Conservation (phyloP, 2,113 vertebrate species). For the Pterocles gutturalis region DNA sequence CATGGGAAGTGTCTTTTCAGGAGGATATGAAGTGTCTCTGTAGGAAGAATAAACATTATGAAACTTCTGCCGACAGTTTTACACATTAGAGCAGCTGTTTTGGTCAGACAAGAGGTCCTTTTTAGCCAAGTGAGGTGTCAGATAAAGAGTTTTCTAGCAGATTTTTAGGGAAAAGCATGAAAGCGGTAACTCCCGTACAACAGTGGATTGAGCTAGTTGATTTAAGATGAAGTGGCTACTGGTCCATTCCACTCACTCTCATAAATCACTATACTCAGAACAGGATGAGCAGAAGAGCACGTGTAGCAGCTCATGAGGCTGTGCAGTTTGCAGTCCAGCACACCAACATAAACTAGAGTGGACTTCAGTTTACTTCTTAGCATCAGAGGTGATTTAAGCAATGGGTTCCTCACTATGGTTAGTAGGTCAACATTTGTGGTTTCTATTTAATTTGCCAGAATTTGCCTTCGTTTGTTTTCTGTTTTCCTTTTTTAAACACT, state of each 20-base stretch:
- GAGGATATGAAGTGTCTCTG: conserved; percentile 13
- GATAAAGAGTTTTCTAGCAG: neutral
- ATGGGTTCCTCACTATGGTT: conserved; percentile 17
- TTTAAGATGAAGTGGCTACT: neutral
- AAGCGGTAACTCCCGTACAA: neutral
- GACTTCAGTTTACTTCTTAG: conserved; percentile 32
- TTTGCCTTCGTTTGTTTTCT: conserved; percentile 52
- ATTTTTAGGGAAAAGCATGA: neutral
- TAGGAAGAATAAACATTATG: neutral
- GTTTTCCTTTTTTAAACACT: conserved; percentile 47
- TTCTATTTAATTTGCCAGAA: conserved; percentile 44
- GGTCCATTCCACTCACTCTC: neutral
- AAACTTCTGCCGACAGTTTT: conserved; percentile 2
- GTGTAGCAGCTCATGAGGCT: neutral
- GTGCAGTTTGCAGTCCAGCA: neutral
- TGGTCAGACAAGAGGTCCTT: neutral
- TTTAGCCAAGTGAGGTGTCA: neutral
- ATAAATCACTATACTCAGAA: neutral
- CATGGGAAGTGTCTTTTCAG: neutral
- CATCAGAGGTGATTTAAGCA: conserved; percentile 25
- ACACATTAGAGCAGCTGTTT: neutral
- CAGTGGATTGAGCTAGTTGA: neutral
- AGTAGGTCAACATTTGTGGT: conserved; percentile 58
- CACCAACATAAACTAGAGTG: neutral
- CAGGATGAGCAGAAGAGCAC: neutral